Conservation (phyloP, 2,888 invertebrate genomes). For the Euplagia quadripunctaria region DNA sequence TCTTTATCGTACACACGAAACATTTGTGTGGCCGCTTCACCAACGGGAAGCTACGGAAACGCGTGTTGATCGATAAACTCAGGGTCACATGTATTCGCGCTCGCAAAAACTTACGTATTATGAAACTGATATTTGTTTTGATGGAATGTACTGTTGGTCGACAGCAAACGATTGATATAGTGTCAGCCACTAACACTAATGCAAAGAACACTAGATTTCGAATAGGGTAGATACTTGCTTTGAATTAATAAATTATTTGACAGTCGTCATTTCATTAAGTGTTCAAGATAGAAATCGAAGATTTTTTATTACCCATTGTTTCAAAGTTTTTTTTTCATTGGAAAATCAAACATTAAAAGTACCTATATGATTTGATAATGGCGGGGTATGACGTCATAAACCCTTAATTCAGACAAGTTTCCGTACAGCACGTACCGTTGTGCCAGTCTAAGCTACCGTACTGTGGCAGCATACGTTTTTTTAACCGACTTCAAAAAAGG, state of each 20-base stretch:
- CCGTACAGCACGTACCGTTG: neutral
- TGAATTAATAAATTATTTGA: too few relatives aligned
- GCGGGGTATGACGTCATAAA: neutral
- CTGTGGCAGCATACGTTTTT: neutral
- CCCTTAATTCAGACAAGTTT: neutral
- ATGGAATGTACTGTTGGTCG: neutral
- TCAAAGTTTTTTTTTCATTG: neutral
- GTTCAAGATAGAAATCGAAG: too few relatives aligned
- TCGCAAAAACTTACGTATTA: conserved; percentile 10
- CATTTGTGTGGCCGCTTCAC: neutral
- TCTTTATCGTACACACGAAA: conserved; percentile 1
- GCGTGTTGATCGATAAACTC: conserved; percentile 44
- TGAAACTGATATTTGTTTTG: neutral
- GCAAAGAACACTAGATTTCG: neutral
- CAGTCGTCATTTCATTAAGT: too few relatives aligned
- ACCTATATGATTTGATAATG: neutral
- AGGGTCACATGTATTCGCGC: conserved; percentile 32
- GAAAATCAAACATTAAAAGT: too few relatives aligned
- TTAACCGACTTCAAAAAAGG: too few relatives aligned
- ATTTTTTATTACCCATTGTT: too few relatives aligned
- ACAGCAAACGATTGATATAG: neutral
- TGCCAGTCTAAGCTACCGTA: neutral
- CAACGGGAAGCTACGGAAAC: conserved; percentile 18
- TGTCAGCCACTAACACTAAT: neutral
- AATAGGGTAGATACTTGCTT: neutral